These are phyloP conservation scores for Tetranychus cinnabarinus DNA, from an alignment of 1,140 invertebrate species.

Conservation along the genomic window DNA sequence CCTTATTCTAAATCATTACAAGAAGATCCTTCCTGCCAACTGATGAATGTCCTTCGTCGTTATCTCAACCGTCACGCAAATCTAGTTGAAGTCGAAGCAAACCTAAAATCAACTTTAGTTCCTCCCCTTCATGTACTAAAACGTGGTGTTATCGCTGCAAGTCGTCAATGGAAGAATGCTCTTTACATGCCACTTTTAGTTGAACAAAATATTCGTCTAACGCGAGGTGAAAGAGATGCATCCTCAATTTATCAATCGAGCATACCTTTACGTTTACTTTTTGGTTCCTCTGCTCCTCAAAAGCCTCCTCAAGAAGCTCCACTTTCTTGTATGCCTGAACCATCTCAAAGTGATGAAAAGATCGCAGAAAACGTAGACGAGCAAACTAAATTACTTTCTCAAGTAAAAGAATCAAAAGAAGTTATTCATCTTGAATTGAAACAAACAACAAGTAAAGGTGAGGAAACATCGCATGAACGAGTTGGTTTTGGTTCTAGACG, in stretches of 20 bases:
- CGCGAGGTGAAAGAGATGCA: background rate
- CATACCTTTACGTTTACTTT: background rate
- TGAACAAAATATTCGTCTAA: background rate
- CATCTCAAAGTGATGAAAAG: background rate
- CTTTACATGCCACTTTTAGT: constrained; percentile 56
- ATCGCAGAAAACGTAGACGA: background rate
- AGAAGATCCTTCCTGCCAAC: constrained; percentile 83
- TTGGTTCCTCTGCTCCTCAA: background rate
- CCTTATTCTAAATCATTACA: constrained; percentile 67
- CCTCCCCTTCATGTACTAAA: constrained; percentile 68
- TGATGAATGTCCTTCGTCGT: constrained; percentile 64
- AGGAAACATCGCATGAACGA: background rate
- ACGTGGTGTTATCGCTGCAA: constrained; percentile 65
- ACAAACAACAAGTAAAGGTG: no score
- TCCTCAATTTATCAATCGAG: background rate
- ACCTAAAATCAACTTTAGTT: constrained; percentile 53
- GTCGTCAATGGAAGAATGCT: constrained; percentile 87
- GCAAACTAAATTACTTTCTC: background rate
- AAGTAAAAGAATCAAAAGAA: no score
- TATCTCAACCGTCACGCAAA: constrained; percentile 47
- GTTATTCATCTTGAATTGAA: background rate
- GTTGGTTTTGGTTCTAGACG: no score
- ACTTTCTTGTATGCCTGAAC: background rate
- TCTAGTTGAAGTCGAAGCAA: constrained; percentile 46
- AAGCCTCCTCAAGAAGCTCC: background rate